Evolutionary conservation across 2,888 invertebrate species (phyloP).

Genomic region (Stomorhina lunata): DNA sequence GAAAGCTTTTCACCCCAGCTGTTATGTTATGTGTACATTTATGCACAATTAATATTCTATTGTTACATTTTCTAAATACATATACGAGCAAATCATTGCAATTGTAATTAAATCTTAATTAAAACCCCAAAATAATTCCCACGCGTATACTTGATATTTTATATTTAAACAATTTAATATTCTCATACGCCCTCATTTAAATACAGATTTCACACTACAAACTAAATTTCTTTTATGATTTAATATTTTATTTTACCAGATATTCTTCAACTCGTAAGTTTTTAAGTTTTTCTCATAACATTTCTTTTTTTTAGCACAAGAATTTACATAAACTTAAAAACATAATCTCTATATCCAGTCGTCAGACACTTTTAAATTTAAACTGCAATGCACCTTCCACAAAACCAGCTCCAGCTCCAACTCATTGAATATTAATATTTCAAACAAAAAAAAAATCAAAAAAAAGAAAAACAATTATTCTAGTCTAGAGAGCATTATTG

Average conservation of each 20-base stretch:
- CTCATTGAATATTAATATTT: slow-evolving; percentile 66
- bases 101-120: slow-evolving; percentile 3
- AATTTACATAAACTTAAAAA: slow-evolving; percentile 61
- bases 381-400: slow-evolving; percentile 55
- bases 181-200: slow-evolving; percentile 4
- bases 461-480: slow-evolving; percentile 72
- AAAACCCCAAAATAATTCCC: neutral
- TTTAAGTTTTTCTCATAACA: slow-evolving; percentile 25
- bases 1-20: too few relatives aligned
- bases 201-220: neutral
- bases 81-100: too few relatives aligned
- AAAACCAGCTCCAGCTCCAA: slow-evolving; percentile 53
- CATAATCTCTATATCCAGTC: slow-evolving; percentile 50
- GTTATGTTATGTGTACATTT: too few relatives aligned
- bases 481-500: slow-evolving; percentile 75
- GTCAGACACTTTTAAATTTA: slow-evolving; percentile 45
- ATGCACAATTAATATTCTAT: too few relatives aligned
- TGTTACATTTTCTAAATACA: too few relatives aligned
- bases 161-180: slow-evolving; percentile 7
- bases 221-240: neutral
- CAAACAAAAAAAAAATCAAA: slow-evolving; percentile 24
- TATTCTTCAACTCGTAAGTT: neutral
- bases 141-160: neutral
- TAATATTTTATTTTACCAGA: neutral
- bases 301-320: slow-evolving; percentile 22